A percentile compares a stretch with the other conserved stretches of the same genome.
phyloP scores from a whole-genome alignment of 1,140 invertebrate genomes.

The Ridgeia piscesae region DNA sequence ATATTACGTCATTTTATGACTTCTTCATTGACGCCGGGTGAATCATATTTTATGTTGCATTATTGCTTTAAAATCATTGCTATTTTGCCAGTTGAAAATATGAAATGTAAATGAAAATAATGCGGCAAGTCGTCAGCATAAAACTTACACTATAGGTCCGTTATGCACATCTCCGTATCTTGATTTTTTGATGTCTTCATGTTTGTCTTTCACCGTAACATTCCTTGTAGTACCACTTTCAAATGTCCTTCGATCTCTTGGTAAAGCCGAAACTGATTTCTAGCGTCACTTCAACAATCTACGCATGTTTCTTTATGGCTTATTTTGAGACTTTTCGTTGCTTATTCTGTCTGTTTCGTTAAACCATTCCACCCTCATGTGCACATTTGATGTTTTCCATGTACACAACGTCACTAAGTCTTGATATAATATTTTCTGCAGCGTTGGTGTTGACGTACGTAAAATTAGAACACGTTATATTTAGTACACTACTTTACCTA shows the following conservation, averaged over 20 bases:
- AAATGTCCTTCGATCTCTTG: no score
- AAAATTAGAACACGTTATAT: no score
- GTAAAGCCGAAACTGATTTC: no score
- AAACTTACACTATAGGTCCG: no score
- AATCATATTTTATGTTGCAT: not conserved
- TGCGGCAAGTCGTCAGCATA: not conserved
- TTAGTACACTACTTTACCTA: not conserved
- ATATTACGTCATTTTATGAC: not conserved
- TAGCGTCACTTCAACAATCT: no score
- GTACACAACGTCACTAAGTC: not conserved
- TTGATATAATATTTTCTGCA: not conserved
- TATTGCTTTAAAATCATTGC: not conserved
- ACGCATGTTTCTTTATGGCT: no score
- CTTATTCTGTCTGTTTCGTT: no score
- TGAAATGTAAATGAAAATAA: not conserved
- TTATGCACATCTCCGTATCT: no score
- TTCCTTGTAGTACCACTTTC: no score
- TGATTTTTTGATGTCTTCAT: no score
- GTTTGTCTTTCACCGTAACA: no score
- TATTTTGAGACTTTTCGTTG: no score
- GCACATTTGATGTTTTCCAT: not conserved
- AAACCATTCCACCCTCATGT: not conserved
- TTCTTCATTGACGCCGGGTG: not conserved
- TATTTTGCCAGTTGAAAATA: not conserved
- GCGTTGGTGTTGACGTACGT: not conserved